Base-by-base conservation (phyloP, 2,888 invertebrate genomes). In the Drosophila infuscata region DNA sequence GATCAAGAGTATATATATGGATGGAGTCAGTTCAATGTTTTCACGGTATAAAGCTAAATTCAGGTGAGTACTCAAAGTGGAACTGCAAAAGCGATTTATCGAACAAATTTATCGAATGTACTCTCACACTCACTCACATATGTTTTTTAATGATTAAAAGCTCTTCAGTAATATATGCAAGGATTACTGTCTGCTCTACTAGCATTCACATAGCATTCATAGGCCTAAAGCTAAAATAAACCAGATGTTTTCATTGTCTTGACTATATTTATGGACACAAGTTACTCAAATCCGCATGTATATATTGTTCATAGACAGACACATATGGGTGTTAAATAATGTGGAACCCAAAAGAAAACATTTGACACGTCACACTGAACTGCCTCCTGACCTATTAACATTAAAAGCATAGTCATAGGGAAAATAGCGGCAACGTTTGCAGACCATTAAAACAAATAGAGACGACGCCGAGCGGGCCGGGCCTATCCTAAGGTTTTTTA, bases 361-460 rank as follows among this genome's bases (percentile, higher is more conserved):
- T 64, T 70, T 66, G 56, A 82, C 82, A 74, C 87, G 74, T 70
- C 79, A 84, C 72, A 78, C 72, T 73, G 76, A 66, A 81, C 72
- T 85, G 82, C 88, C 84, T 82, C 82, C 78, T 85, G 84, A 84
- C 85, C 84, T 70, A 84, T 87, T 87, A 84, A 84, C 88, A 82
- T 84, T 72, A 70, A 84, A 77, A 74, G 69, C 67, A 64, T 41
- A 63, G 30, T 48, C 71, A 71, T 52, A 57, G 43, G 60, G 59
- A 53, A 41, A n/a, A 35, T 35, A 35, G 30, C 49, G 64, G 66
- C 51, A 51, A 41, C 68, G 36, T 49, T 66, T 59, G 46, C 61
- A 60, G 52, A 43, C 54, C 51, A 74, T 62, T 25, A 46, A 46
- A 25, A 8, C 7, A 77, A 77, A 83, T 73, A 77, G 68, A 82